Base-by-base conservation (phyloP, 2,797 vertebrate genomes). In the Myiothlypis coronata region DNA sequence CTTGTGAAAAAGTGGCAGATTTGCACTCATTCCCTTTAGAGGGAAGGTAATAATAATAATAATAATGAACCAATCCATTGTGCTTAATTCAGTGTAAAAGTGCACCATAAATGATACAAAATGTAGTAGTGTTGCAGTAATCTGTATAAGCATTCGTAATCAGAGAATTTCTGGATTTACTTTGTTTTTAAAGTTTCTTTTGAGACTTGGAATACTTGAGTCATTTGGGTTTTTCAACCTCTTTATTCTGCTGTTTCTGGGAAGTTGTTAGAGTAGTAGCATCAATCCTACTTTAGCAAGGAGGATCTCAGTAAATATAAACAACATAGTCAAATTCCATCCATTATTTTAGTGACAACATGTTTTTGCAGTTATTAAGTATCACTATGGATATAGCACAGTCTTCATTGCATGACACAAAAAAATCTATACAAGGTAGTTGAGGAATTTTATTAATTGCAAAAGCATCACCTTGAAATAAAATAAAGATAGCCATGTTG, bases 311-410 rank as follows among this genome's bases (percentile, higher is more conserved):
- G 72, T 88, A 93, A 94, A 91, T 77, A 80, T 78, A 91, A 95
- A 78, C 12, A 88, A 60, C 3, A 2, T 27, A 76, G 59, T 69
- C n/a, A 87, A 90, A 91, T 89, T 88, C 50, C 71, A 87, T 91
- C 70, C 60, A n/a, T 96, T 96, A 94, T 96, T 93, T 94, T 57
- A 87, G 53, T 81, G 86, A 69, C 87, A 95, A 41, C 30, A 49
- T 82, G 27, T 74, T 95, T 95, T 92, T 93, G 56, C 67, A 87
- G 50, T 96, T 95, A 79, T 26, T 82, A 77, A 80, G 26, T 92
- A 83, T 56, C 81, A 57, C 60, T 91, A 0, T 86, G 72, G 76
- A 72, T 90, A 34, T 55, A 89, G 23, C 46, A 74, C 13, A 37
- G 22, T 41, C 49, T 91, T 83, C 56, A 34, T 2, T 92, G 70